Percentiles rank a stretch among this genome's conserved stretches.
phyloP scores from a whole-genome alignment of 23 tunicate species.

The Halocynthia roretzi region DNA sequence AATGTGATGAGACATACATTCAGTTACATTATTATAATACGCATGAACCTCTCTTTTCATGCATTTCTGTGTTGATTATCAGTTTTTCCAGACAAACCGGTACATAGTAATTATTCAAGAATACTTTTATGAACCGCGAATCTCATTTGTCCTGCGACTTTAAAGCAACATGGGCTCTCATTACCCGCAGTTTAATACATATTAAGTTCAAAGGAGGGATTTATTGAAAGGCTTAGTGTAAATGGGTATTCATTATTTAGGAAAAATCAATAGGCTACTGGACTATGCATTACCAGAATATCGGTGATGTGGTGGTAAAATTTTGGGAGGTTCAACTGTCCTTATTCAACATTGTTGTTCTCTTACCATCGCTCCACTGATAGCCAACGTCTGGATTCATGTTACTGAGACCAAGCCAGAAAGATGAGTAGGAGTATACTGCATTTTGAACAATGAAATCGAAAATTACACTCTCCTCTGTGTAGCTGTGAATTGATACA shows the following conservation, averaged over 20 bases:
- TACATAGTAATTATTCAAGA: background rate
- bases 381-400: constrained; percentile 37
- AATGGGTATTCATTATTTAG: no score
- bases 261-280: no score
- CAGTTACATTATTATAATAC: background rate
- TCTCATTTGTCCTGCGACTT: background rate
- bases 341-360: background rate
- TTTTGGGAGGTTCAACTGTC: background rate
- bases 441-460: constrained; percentile 22
- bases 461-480: constrained; percentile 38
- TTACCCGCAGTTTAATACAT: background rate
- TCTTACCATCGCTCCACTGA: constrained; percentile 80
- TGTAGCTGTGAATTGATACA: constrained; percentile 61
- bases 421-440: constrained; percentile 35
- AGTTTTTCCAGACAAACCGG: no score
- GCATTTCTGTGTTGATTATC: background rate
- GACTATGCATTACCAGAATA: no score
- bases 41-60: background rate
- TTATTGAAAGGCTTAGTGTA: no score
- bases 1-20: background rate
- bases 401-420: constrained; percentile 66
- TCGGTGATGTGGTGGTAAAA: no score
- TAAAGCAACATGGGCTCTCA: background rate
- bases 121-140: background rate
- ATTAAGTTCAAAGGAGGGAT: no score